Base-by-base conservation (phyloP, 2,888 invertebrate species). In the Sarcophaga rosellei region DNA sequence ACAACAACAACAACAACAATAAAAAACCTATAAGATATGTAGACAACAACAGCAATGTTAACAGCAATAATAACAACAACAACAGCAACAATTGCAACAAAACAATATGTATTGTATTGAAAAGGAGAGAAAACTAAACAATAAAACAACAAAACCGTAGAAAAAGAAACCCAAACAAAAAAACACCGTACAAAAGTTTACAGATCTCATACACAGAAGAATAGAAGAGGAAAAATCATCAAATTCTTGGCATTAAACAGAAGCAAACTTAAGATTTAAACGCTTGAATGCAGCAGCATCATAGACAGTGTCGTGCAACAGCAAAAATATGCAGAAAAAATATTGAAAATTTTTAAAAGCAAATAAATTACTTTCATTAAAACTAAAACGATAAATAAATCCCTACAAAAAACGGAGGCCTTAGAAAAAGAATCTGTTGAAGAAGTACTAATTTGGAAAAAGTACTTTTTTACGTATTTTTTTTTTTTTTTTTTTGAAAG, bases 201-300 rank as follows among this genome's bases (percentile, higher is more conserved):
- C 35, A 35, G 2, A 35, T 35, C 35, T 35, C 35, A 35, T 2
- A 35, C 10, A 35, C 35, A 35, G 35, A 8, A 35, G 35, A 35
- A 35, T 35, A 35, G 35, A 35, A 57, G 53, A 73, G 17, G 61
- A 21, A 74, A 74, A 80, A 84, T 80, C 80, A 76, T 80, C 79
- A 79, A 84, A 84, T 75, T 84, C 84, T 84, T 84, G 84, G 84
- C 84, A 80, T 79, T 75, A 84, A 80, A 44, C 75, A 61, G 65
- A 84, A 80, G 21, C 74, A 84, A 80, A 35, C 79, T 75, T 61
- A 80, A 84, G 75, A 84, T 59, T 66, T 80, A 80, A 70, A 80
- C 47, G 79, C 75, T 66, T 61, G 79, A 53, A 53, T 53, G 53
- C 53, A 75, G 63, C 45, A 75, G n/a, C 70, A 17, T 12, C 4